phyloP scores from a whole-genome alignment of 2,797 vertebrate genomes.

The Melanotaenia pygmaea region DNA sequence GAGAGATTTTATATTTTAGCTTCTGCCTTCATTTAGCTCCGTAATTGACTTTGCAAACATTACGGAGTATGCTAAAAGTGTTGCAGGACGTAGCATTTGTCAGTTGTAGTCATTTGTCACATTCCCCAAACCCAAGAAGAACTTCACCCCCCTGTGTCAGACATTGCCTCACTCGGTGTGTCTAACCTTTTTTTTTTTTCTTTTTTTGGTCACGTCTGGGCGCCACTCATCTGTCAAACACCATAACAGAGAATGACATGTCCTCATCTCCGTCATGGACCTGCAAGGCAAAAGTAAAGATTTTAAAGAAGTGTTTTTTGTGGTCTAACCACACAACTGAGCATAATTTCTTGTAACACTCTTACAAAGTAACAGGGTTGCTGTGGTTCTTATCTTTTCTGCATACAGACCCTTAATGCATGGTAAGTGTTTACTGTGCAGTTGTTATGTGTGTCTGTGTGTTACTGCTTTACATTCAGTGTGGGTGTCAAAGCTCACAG shows the following conservation, averaged over 20 bases:
- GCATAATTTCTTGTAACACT: neutral
- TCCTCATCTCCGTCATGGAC: constrained; percentile 7
- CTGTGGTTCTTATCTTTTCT: constrained; percentile 49
- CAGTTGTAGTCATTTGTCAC: constrained; percentile 27
- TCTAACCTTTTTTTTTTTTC: constrained; percentile 12
- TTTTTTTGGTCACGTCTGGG: constrained; percentile 23
- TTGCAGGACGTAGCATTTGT: neutral
- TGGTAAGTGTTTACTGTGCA: constrained; percentile 53
- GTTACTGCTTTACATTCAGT: constrained; percentile 65
- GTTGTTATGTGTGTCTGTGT: constrained; percentile 8
- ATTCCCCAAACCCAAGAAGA: constrained; percentile 32
- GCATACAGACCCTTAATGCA: constrained; percentile 41
- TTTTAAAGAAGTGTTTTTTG: neutral
- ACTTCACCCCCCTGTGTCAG: constrained; percentile 36
- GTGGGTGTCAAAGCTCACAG: constrained; percentile 51
- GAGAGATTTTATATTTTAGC: neutral
- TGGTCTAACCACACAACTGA: neutral
- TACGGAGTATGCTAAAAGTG: neutral
- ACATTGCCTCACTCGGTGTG: constrained; percentile 10
- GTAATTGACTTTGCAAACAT: neutral
- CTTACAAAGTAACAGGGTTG: constrained; percentile 16
- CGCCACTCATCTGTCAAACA: constrained; percentile 33
- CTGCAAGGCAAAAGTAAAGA: neutral
- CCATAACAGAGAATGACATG: constrained; percentile 3
- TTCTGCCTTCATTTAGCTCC: neutral